Percentiles rank a stretch among this genome's conserved stretches.
Evolutionary conservation across 2,888 invertebrate genomes (phyloP).

Genomic region (Drosophila planitibia): DNA sequence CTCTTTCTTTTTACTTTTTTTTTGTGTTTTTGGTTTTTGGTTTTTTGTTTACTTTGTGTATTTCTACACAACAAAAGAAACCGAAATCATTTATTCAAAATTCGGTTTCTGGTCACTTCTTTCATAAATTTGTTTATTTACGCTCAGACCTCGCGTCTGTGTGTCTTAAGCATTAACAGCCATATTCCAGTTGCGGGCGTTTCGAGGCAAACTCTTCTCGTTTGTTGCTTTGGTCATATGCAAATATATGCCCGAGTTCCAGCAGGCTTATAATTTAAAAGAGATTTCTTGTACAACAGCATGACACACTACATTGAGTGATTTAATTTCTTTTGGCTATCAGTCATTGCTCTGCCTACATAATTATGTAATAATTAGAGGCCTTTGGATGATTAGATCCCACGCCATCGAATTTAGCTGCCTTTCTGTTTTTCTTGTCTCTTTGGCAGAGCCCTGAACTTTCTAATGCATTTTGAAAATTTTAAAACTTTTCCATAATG

Average conservation of each 20-base stretch:
- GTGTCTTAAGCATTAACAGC: constrained; percentile 60
- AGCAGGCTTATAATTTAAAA: constrained; percentile 28
- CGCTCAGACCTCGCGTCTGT: constrained; percentile 37
- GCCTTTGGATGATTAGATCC: constrained; percentile 17
- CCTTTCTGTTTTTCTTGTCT: neutral
- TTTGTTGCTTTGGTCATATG: constrained; percentile 49
- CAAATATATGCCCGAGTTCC: constrained; percentile 42
- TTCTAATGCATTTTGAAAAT: constrained; percentile 68
- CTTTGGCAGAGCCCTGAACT: constrained; percentile 44
- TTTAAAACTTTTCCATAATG: constrained; percentile 64
- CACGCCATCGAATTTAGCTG: constrained; percentile 22
- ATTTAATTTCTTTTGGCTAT: constrained; percentile 32
- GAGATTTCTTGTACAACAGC: constrained; percentile 17
- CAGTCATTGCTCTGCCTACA: constrained; percentile 51
- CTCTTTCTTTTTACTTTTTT: constrained; percentile 30
- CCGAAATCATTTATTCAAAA: constrained; percentile 78
- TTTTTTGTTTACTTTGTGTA: constrained; percentile 59
- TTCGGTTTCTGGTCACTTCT: constrained; percentile 66
- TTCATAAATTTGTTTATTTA: constrained; percentile 63
- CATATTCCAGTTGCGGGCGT: constrained; percentile 48
- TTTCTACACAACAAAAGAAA: constrained; percentile 65
- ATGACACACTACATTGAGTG: constrained; percentile 42
- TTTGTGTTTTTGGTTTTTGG: constrained; percentile 21
- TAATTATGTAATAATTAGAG: constrained; percentile 61
- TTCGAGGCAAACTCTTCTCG: constrained; percentile 16